Base-by-base conservation (phyloP, 2,797 vertebrate genomes). In the Melanotaenia pygmaea region DNA sequence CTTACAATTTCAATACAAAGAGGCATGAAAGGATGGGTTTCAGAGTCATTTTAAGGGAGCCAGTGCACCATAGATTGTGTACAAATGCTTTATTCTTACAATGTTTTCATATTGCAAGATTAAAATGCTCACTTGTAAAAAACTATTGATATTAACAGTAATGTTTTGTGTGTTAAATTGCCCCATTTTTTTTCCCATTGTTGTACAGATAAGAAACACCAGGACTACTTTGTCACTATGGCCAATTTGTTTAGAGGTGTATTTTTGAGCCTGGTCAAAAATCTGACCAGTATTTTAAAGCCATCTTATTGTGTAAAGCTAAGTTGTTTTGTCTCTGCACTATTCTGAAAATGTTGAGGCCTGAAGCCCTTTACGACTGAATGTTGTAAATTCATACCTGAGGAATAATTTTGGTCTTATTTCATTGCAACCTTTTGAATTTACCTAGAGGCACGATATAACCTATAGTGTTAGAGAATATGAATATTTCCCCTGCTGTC, bases 371-470 rank as follows among this genome's bases (percentile, higher is more conserved):
- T 38, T 50, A 43, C 43, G 38, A 59, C 22, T 59, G 35, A 79
- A 38, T n/a, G 34, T 26, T 64, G 22, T 43, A 76, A 47, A 77
- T 62, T 45, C 10, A 61, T 73, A 59, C 13, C 45, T 0, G 0
- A 40, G 50, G 59, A 71, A 37, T 10, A n/a, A 22, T 57, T 79
- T 50, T 60, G 28, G 16, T 78, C 43, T 72, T 64, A 53, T 61
- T 56, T 82, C 30, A 68, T 57, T 32, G 28, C 56, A 67, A 80
- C 65, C 78, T 79, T 86, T 83, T 68, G 35, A 69, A 73, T 79
- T 72, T 59, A 65, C 73, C 77, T 53, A 0, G 32, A 80, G 69
- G 75, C 54, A 53, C 76, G 75, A 64, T 56, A 66, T 37, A 35
- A 67, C 58, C 60, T 76, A 30, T 12, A 56, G 32, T 40, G 40